Conservation (phyloP, 2,113 vertebrate species). For the Condylura cristata region DNA sequence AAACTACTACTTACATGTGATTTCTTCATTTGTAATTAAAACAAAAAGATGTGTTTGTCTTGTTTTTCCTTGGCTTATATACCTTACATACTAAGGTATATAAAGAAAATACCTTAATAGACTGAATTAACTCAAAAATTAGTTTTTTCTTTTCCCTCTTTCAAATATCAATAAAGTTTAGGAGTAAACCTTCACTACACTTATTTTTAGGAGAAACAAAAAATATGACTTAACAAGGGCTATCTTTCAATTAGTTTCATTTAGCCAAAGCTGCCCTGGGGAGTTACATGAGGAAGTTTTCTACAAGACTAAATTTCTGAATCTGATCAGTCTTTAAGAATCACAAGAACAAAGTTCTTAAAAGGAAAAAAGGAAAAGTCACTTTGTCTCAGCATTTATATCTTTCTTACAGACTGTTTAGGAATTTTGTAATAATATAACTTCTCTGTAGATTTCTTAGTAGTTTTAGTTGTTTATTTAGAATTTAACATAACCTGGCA, state of each 20-base stretch:
- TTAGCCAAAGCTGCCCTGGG: not conserved
- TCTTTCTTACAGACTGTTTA: not conserved
- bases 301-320: slow-evolving; percentile 36
- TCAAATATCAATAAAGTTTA: too few species aligned
- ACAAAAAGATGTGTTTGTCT: not conserved
- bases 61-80: not conserved
- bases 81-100: too few species aligned
- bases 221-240: not conserved
- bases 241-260: slow-evolving; percentile 8
- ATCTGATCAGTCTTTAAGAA: slow-evolving; percentile 8
- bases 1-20: not conserved
- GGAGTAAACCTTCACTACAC: too few species aligned
- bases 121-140: not conserved
- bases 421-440: not conserved
- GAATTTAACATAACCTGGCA: not conserved
- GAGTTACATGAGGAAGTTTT: slow-evolving; percentile 57
- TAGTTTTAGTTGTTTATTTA: slow-evolving; percentile 6
- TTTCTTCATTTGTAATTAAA: slow-evolving; percentile 27
- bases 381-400: slow-evolving; percentile 27
- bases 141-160: slow-evolving; percentile 19
- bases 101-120: slow-evolving; percentile 3
- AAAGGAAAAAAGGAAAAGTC: not conserved
- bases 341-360: not conserved
- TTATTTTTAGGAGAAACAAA: slow-evolving; percentile 39
- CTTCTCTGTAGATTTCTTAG: not conserved